Percentiles rank a stretch among this genome's conserved stretches.
phyloP scores from a whole-genome alignment of 2,797 vertebrate genomes.

The Enteromius viviparus region DNA sequence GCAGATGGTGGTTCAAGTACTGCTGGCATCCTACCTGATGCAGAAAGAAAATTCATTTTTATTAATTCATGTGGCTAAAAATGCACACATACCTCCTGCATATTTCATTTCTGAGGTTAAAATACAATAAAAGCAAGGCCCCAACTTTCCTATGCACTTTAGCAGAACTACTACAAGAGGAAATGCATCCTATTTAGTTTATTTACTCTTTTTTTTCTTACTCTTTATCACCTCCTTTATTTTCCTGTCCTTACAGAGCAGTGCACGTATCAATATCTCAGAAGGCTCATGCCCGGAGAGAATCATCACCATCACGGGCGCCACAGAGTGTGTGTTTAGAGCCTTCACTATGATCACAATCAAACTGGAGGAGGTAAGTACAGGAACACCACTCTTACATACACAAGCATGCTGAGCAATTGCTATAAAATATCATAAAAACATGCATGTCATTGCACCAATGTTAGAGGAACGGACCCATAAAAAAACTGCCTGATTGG shows the following conservation, averaged over 20 bases:
- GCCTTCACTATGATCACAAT: slow-evolving; percentile 96
- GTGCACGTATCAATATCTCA: slow-evolving; percentile 93
- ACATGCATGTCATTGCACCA: background rate
- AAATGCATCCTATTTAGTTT: background rate
- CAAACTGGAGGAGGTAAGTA: slow-evolving; percentile 89
- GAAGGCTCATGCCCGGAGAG: slow-evolving; percentile 94
- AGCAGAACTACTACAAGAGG: background rate
- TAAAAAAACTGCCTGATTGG: background rate
- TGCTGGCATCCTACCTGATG: background rate
- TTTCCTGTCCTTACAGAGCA: slow-evolving; percentile 79
- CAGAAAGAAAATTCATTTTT: background rate
- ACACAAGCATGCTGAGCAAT: background rate
- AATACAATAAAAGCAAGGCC: background rate
- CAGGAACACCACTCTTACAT: background rate
- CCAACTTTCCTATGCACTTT: background rate
- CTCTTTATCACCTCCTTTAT: background rate
- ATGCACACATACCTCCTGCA: background rate
- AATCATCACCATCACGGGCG: slow-evolving; percentile 95
- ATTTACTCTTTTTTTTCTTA: background rate
- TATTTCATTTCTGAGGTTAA: background rate
- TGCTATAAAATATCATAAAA: background rate
- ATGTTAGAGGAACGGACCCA: background rate
- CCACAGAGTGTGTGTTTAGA: slow-evolving; percentile 89
- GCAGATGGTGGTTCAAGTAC: background rate
- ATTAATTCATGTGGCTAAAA: background rate